Conservation (phyloP, 2,888 invertebrate species). For the Leptopterna dolabrata region DNA sequence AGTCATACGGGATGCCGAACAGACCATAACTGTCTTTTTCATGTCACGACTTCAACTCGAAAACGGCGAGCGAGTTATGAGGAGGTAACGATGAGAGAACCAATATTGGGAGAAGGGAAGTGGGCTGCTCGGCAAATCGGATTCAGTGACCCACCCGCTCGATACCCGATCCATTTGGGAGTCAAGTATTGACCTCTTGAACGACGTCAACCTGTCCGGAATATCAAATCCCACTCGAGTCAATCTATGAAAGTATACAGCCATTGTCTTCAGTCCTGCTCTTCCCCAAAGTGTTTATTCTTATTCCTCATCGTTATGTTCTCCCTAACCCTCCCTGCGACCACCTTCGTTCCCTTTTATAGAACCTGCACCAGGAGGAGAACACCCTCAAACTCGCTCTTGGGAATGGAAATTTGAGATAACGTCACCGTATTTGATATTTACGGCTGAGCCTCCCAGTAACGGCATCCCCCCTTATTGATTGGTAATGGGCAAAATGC, state of each 20-base stretch:
- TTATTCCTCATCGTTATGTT: background rate
- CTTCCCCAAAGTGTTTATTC: slow-evolving; percentile 26
- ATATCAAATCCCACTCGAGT: slow-evolving; percentile 41
- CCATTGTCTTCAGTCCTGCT: slow-evolving; percentile 24
- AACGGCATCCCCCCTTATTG: background rate
- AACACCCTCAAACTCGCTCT: background rate
- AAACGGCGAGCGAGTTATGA: background rate
- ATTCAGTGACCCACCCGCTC: slow-evolving; percentile 34
- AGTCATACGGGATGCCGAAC: no score
- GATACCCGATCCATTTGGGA: slow-evolving; percentile 14
- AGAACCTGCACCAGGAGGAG: background rate
- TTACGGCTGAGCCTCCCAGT: background rate
- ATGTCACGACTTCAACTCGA: background rate
- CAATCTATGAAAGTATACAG: slow-evolving; percentile 34
- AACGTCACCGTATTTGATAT: background rate
- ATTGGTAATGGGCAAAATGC: no score
- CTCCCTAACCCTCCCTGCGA: background rate
- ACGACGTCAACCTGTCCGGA: slow-evolving; percentile 44
- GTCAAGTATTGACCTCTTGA: slow-evolving; percentile 37
- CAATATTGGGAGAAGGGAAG: background rate
- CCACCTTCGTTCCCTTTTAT: background rate
- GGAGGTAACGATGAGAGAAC: background rate
- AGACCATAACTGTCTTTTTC: background rate
- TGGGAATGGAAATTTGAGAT: background rate
- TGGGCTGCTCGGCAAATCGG: slow-evolving; percentile 19